Conservation (phyloP, 2,113 vertebrate species). For the Percopsis transmontana region DNA sequence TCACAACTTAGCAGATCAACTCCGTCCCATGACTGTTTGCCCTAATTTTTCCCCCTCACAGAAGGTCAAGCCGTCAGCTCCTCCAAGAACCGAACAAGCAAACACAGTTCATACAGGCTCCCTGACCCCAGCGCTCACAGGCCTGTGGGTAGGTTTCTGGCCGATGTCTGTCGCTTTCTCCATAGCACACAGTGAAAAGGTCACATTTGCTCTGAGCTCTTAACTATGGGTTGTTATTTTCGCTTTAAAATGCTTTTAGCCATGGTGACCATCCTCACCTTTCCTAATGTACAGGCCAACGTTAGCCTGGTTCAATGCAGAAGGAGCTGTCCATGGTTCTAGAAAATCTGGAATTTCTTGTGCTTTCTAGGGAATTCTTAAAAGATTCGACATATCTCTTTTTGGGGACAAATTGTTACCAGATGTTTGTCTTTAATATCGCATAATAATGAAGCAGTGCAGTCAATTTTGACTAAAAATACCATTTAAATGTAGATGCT, state of each 20-base stretch:
- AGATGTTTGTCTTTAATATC: neutral
- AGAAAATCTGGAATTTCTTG: neutral
- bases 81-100: constrained; percentile 75
- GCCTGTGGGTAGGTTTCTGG: constrained; percentile 80
- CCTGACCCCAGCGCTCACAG: constrained; percentile 78
- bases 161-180: constrained; percentile 43
- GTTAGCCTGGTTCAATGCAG: neutral
- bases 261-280: neutral
- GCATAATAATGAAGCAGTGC: too few species aligned
- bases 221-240: neutral
- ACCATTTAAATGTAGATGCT: neutral
- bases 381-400: neutral
- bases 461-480: too few species aligned
- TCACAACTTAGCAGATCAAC: neutral
- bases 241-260: neutral
- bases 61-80: constrained; percentile 73
- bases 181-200: constrained; percentile 75
- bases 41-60: constrained; percentile 80
- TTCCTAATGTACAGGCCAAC: too few species aligned
- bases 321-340: constrained; percentile 24
- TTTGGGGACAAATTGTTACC: neutral
- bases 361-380: neutral
- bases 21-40: constrained; percentile 63
- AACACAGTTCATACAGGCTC: constrained; percentile 75
- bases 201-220: constrained; percentile 63